A percentile compares a stretch with the other conserved stretches of the same genome.
phyloP scores from a whole-genome alignment of 2,113 vertebrate species.

The Zosterops lateralis region DNA sequence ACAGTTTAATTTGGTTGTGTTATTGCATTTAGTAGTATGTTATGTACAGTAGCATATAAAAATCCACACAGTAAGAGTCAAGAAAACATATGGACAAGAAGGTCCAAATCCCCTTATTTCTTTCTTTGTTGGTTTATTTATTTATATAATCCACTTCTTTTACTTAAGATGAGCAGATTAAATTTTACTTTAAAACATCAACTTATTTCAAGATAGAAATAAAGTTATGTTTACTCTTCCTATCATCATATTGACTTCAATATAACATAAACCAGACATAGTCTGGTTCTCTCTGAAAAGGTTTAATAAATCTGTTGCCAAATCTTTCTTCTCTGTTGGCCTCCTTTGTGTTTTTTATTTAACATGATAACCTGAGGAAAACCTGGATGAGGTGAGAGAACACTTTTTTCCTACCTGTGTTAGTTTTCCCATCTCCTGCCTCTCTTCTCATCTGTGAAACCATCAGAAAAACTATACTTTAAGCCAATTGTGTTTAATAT shows the following conservation, averaged over 20 bases:
- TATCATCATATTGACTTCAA: neutral
- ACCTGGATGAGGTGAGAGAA: neutral
- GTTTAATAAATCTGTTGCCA: neutral
- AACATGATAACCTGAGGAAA: neutral
- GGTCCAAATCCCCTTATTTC: fast-evolving
- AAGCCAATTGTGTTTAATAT: neutral
- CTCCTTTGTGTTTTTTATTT: neutral
- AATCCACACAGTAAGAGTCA: neutral
- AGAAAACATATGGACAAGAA: neutral
- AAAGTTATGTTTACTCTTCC: neutral
- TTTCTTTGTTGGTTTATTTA: neutral
- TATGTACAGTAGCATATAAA: neutral
- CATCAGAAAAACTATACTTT: neutral
- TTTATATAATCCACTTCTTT: neutral
- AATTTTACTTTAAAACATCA: neutral
- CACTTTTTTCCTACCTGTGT: neutral
- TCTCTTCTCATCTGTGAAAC: neutral
- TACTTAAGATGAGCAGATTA: neutral
- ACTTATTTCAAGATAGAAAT: neutral
- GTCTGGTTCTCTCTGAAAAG: neutral
- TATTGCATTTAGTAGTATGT: neutral
- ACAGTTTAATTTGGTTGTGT: neutral
- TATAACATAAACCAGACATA: neutral
- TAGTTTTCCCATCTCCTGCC: neutral
- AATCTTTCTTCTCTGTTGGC: neutral